Evolutionary conservation across 2,797 vertebrate genomes (phyloP), one percentile per base, ranked within the genome.

Genomic region (Sebastes kiyomatsui): DNA sequence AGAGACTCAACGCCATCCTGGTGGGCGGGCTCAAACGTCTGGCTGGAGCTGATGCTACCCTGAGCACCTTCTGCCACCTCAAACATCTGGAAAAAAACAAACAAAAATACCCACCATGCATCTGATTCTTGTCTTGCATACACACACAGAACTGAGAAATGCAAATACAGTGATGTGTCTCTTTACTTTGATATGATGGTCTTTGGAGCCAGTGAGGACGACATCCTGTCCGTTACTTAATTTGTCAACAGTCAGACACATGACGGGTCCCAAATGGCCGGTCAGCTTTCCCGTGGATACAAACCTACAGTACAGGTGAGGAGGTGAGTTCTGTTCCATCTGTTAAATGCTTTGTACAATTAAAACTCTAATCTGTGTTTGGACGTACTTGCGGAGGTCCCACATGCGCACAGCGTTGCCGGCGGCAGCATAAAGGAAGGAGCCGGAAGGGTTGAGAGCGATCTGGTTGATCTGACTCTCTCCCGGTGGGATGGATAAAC

Each of bases 391-490:
- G 92, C 97, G 97, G 35, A 99, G 96, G 86, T 99, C 99, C 99
- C 99, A 99, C 97, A 99, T 99, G 83, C 98, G 96, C 71, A 99
- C 98, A 7, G 97, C 95, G 58, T 98, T 99, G 77, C 97, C 97
- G 27, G 98, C 96, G 22, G 98, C 98, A 2, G 98, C 98, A 28
- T 99, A 99, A 4, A 99, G 95, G 90, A 98, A 97, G 11, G 97
- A 97, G 69, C 97, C 97, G 0, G 96, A 96, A 22, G 97, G 94
- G 88, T 98, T 99, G 78, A 99, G 95, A 22, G 97, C 95, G 62
- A 99, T 97, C 79, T 99, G 98, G 93, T 97, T 99, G 90, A 99
- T 98, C 93, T 98, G 98, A 90, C 97, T 98, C 90, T 99, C 98
- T 81, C 98, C 98, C 10, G 97, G 96, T 6, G 98, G 97, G 87